Evolutionary conservation across 2,888 invertebrate species (phyloP), one percentile per base, ranked within the genome.

Genomic region (Stegana nigrithorax): DNA sequence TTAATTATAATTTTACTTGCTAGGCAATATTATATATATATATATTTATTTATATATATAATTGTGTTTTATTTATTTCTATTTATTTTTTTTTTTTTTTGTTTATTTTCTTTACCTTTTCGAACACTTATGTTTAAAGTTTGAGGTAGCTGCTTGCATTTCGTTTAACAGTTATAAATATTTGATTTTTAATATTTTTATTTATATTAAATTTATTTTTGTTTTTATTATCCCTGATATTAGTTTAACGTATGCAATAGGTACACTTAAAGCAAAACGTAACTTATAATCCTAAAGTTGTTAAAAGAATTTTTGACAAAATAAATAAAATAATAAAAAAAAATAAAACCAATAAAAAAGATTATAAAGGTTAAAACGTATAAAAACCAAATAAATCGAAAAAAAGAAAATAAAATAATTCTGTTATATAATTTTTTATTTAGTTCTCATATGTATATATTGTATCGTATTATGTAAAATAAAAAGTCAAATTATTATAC

Each of bases 381-480:
- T n/a, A n/a, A n/a, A n/a, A n/a, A n/a, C n/a, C 0, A 44, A 47
- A 32, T 55, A 21, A 66, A 65, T 19, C 19, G 26, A n/a, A 14
- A 14, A 32, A 45, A 17, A 36, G 60, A 56, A 29, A 66, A 12
- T 19, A 63, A 61, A 65, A 56, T 63, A 73, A 67, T 66, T 70
- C 73, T 67, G 67, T 64, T 45, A 66, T 71, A 60, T 61, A 63
- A 73, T 73, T 69, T 65, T 75, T 73, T 73, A 67, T 67, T 73
- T 64, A 66, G 66, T 66, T 65, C 53, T 68, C 53, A 44, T 58
- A 19, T 44, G 36, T 39, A 56, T 65, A 69, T 62, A 67, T 75
- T 66, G 70, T 74, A 64, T 69, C 61, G 62, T 67, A 58, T 66
- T 66, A 62, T 32, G 17, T 47, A 42, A 59, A 51, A 51, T 19